Conservation (phyloP, 2,888 invertebrate species). For the Erpobdella octoculata region DNA sequence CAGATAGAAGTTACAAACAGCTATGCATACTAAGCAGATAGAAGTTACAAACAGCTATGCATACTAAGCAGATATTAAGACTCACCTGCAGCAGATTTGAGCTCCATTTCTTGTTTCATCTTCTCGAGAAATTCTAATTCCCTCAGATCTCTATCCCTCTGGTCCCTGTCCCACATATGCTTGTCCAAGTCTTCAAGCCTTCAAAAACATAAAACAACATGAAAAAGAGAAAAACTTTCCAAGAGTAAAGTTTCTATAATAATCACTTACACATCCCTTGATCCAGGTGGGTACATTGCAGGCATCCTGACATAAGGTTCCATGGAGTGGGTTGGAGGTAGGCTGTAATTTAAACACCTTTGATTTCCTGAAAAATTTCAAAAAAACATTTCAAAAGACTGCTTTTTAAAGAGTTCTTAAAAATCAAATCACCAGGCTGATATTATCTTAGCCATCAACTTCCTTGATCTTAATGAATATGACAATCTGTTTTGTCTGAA, state of each 20-base stretch:
- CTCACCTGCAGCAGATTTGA: slow-evolving; percentile 52
- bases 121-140: slow-evolving; percentile 70
- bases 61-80: not conserved
- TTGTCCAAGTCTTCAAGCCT: slow-evolving; percentile 63
- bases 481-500: too few relatives aligned
- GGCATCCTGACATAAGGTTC: slow-evolving; percentile 73
- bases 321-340: slow-evolving; percentile 55
- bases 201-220: not conserved
- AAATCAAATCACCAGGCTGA: too few relatives aligned
- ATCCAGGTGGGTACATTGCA: slow-evolving; percentile 64
- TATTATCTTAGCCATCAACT: too few relatives aligned
- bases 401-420: too few relatives aligned
- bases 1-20: not conserved
- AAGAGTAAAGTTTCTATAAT: not conserved
- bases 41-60: not conserved
- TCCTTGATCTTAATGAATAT: too few relatives aligned
- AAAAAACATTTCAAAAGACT: not conserved
- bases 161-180: slow-evolving; percentile 54
- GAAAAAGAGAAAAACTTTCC: not conserved
- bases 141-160: slow-evolving; percentile 57
- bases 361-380: slow-evolving; percentile 5
- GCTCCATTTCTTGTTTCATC: slow-evolving; percentile 74
- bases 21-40: not conserved
- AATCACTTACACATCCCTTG: slow-evolving; percentile 56
- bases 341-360: slow-evolving; percentile 8